Percentiles rank a stretch among this genome's conserved stretches.
phyloP scores from a whole-genome alignment of 2,797 vertebrate species.

The Yasuhikotakia modesta region DNA sequence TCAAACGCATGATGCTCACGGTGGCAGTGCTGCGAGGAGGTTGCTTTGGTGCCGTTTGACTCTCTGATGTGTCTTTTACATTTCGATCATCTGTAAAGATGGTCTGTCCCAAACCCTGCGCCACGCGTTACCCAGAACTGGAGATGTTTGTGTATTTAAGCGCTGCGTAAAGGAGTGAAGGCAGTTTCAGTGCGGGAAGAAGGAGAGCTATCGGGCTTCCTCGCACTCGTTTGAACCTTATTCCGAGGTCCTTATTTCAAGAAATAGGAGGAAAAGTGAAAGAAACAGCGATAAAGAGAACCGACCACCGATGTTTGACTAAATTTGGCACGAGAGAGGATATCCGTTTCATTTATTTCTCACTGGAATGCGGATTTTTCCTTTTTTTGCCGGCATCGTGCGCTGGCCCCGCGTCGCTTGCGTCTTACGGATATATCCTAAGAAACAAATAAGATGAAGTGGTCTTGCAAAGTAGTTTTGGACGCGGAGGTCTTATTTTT shows the following conservation, averaged over 20 bases:
- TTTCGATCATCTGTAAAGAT: not conserved
- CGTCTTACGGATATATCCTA: slow-evolving; percentile 39
- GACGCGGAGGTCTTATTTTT: slow-evolving; percentile 29
- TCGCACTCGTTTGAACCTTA: slow-evolving; percentile 4
- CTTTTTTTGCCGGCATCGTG: slow-evolving; percentile 38
- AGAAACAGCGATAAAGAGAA: slow-evolving; percentile 5
- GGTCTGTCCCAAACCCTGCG: not conserved
- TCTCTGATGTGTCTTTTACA: not conserved
- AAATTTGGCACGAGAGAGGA: slow-evolving; percentile 31
- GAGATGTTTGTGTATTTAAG: slow-evolving; percentile 13
- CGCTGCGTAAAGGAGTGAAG: slow-evolving; percentile 26
- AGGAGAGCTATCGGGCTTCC: slow-evolving; percentile 15
- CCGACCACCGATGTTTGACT: slow-evolving; percentile 28
- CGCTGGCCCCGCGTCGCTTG: slow-evolving; percentile 50
- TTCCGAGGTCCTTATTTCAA: not conserved
- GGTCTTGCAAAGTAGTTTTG: slow-evolving; percentile 48
- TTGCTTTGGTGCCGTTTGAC: slow-evolving; percentile 2
- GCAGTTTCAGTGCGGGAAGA: slow-evolving; percentile 16
- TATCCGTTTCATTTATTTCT: slow-evolving; percentile 45
- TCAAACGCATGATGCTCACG: not conserved
- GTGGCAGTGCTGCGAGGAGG: not conserved
- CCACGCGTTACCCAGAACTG: slow-evolving; percentile 7
- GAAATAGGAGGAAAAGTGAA: slow-evolving; percentile 14
- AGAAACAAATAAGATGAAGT: slow-evolving; percentile 35
- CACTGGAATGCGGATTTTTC: slow-evolving; percentile 63